Evolutionary conservation across 2,797 vertebrate species (phyloP).

Genomic region (Setipinna tenuifilis): DNA sequence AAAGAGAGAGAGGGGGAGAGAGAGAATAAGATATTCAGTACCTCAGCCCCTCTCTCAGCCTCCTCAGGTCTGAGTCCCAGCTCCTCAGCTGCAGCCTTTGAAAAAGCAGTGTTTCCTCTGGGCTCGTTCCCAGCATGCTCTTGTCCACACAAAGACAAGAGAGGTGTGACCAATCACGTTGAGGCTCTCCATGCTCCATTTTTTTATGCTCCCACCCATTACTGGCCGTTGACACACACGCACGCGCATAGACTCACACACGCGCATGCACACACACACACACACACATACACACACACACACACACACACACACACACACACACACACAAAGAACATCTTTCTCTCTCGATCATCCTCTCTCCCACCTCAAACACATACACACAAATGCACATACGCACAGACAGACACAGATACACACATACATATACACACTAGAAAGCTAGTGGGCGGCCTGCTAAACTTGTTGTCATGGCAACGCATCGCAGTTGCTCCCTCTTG

Average conservation of each 20-base stretch:
- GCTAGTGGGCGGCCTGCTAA: slow-evolving; percentile 78
- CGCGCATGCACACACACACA: not conserved
- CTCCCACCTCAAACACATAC: not conserved
- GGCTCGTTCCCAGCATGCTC: slow-evolving; percentile 80
- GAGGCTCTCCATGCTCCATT: slow-evolving; percentile 72
- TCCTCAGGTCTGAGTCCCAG: slow-evolving; percentile 73
- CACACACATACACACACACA: slow-evolving; percentile 17
- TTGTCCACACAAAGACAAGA: slow-evolving; percentile 80
- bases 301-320: not conserved
- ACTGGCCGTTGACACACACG: slow-evolving; percentile 74
- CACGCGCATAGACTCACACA: not conserved
- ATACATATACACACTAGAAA: slow-evolving; percentile 39
- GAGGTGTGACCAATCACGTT: slow-evolving; percentile 84
- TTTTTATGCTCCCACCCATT: slow-evolving; percentile 75
- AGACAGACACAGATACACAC: not conserved
- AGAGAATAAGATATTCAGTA: slow-evolving; percentile 65
- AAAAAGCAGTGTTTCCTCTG: slow-evolving; percentile 77
- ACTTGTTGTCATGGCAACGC: slow-evolving; percentile 82
- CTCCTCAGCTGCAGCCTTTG: slow-evolving; percentile 77
- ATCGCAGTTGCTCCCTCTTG: slow-evolving; percentile 74
- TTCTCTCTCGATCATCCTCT: slow-evolving; percentile 36
- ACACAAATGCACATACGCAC: not conserved
- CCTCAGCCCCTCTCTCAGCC: slow-evolving; percentile 73
- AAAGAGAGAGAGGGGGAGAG: not conserved
- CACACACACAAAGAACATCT: slow-evolving; percentile 1